These are phyloP conservation scores for Whitmania pigra DNA, from an alignment of 1,140 invertebrate genomes.

Conservation along the genomic window DNA sequence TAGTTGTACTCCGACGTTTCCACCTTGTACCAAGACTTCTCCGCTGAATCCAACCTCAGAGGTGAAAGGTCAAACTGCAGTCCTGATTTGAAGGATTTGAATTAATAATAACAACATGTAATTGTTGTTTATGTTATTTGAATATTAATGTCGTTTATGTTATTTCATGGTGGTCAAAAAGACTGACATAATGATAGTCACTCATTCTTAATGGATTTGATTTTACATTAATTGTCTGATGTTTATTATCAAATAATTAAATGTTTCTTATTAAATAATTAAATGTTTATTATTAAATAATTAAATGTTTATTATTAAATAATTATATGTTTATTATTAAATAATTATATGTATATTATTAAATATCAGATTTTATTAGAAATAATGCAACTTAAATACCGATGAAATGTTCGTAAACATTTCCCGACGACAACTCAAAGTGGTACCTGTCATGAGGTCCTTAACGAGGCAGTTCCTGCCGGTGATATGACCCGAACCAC, in stretches of 20 bases:
- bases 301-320: no score
- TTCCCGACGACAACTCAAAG: not conserved
- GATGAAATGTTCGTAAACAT: no score
- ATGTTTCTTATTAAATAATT: no score
- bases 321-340: no score
- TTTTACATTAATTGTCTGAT: no score
- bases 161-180: not conserved
- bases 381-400: no score
- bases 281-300: no score
- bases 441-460: slow-evolving; percentile 4
- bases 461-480: slow-evolving; percentile 10
- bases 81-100: not conserved
- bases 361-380: no score
- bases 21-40: slow-evolving; percentile 4
- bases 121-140: not conserved
- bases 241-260: no score
- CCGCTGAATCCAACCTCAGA: not conserved
- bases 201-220: no score
- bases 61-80: slow-evolving; percentile 12
- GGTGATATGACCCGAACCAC: not conserved
- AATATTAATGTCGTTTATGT: not conserved
- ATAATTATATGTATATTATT: no score
- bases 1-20: not conserved
- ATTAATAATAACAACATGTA: not conserved
- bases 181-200: not conserved